Percentiles rank a stretch among this genome's conserved stretches.
These are phyloP conservation scores for Dryococelus australis DNA, from an alignment of 2,888 invertebrate genomes.

Conservation along the genomic window DNA sequence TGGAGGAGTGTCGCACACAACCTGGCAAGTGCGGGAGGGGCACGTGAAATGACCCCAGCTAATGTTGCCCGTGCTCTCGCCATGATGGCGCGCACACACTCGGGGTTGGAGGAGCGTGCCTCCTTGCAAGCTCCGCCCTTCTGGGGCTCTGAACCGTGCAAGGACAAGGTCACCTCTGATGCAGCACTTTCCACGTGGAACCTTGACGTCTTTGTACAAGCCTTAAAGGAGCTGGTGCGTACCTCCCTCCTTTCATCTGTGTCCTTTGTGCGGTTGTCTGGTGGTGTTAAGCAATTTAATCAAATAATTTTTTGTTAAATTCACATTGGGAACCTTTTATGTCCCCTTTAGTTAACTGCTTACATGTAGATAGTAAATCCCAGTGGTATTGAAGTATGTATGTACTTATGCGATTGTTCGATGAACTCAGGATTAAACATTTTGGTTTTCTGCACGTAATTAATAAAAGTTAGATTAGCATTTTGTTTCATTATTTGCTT, in stretches of 20 bases:
- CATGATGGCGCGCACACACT: conserved; percentile 86
- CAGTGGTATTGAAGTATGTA: no score
- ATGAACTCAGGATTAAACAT: no score
- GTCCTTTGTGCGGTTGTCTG: no score
- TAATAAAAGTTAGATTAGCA: no score
- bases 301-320: no score
- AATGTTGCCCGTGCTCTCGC: conserved; percentile 86
- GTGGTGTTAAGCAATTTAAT: no score
- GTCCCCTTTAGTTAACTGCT: no score
- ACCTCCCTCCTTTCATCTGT: conserved; percentile 26
- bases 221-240: conserved; percentile 84
- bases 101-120: conserved; percentile 75
- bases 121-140: conserved; percentile 57
- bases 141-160: conserved; percentile 60
- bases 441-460: no score
- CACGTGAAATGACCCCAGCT: conserved; percentile 81
- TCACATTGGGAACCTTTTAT: no score
- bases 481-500: no score
- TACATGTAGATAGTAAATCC: no score
- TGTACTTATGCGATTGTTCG: no score
- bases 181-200: conserved; percentile 78
- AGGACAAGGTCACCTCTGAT: conserved; percentile 60
- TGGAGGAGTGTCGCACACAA: conserved; percentile 89
- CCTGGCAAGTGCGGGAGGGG: conserved; percentile 79
- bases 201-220: conserved; percentile 90